Conservation (phyloP, 2,113 vertebrate genomes). For the Collichthys lucidus region DNA sequence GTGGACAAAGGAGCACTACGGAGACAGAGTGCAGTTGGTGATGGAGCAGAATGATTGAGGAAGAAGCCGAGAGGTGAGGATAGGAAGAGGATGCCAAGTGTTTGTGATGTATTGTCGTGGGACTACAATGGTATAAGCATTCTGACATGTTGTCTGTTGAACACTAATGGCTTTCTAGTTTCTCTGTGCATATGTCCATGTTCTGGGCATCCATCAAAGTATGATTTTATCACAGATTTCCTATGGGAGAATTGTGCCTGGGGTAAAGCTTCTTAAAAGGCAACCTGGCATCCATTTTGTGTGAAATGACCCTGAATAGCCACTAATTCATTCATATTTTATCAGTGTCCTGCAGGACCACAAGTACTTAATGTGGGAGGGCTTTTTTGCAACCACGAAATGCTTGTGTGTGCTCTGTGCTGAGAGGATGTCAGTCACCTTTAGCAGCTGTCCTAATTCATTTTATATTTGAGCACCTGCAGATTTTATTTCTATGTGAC, state of each 20-base stretch:
- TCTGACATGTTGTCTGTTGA: slow-evolving; percentile 58
- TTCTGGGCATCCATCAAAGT: slow-evolving; percentile 49
- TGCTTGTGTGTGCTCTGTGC: slow-evolving; percentile 25
- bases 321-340: slow-evolving; percentile 66
- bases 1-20: slow-evolving; percentile 21
- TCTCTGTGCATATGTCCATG: slow-evolving; percentile 35
- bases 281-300: slow-evolving; percentile 37
- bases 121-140: slow-evolving; percentile 43
- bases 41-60: slow-evolving; percentile 22
- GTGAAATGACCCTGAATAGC: slow-evolving; percentile 33
- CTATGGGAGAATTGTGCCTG: slow-evolving; percentile 41
- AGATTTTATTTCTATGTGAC: slow-evolving; percentile 25
- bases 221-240: slow-evolving; percentile 58
- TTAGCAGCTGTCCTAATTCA: slow-evolving; percentile 44
- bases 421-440: slow-evolving; percentile 53
- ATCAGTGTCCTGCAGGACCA: slow-evolving; percentile 44
- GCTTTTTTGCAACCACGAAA: slow-evolving; percentile 35
- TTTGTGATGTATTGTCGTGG: slow-evolving; percentile 53
- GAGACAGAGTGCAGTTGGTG: slow-evolving; percentile 7
- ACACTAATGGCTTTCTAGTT: slow-evolving; percentile 66
- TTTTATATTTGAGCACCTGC: slow-evolving; percentile 49
- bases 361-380: slow-evolving; percentile 41
- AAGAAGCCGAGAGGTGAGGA: slow-evolving; percentile 17
- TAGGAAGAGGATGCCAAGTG: slow-evolving; percentile 27
- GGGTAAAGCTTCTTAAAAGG: slow-evolving; percentile 61